phyloP scores from a whole-genome alignment of 1,140 invertebrate genomes.

The Magallana gigas region DNA sequence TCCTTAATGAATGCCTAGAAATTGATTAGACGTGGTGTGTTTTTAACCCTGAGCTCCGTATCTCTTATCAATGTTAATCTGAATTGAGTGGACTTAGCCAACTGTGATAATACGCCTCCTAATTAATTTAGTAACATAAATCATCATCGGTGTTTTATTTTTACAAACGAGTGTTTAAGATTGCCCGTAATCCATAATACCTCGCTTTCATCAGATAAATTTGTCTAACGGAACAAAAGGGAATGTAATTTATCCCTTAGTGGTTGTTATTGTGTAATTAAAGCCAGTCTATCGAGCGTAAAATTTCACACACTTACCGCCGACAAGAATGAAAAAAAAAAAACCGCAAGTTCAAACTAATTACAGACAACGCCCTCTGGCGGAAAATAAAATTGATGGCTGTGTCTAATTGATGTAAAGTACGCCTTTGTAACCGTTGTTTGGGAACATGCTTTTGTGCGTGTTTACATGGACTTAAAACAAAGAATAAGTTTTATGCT shows the following conservation, averaged over 20 bases:
- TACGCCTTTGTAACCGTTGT: neutral
- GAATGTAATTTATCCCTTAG: neutral
- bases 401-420: conserved; percentile 25
- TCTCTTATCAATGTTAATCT: too few relatives aligned
- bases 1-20: too few relatives aligned
- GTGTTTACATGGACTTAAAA: neutral
- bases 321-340: neutral
- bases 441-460: neutral
- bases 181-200: neutral
- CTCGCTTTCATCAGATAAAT: neutral
- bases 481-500: neutral
- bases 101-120: too few relatives aligned
- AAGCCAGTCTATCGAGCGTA: neutral
- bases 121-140: too few relatives aligned
- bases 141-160: too few relatives aligned
- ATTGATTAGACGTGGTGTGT: too few relatives aligned
- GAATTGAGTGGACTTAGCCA: too few relatives aligned
- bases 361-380: conserved; percentile 15
- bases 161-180: too few relatives aligned
- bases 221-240: neutral
- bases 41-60: too few relatives aligned
- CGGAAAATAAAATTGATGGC: conserved; percentile 21
- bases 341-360: neutral
- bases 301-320: neutral
- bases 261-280: neutral